These are phyloP conservation scores for Zosterops pallidus DNA, from an alignment of 2,113 vertebrate genomes.

Conservation along the genomic window DNA sequence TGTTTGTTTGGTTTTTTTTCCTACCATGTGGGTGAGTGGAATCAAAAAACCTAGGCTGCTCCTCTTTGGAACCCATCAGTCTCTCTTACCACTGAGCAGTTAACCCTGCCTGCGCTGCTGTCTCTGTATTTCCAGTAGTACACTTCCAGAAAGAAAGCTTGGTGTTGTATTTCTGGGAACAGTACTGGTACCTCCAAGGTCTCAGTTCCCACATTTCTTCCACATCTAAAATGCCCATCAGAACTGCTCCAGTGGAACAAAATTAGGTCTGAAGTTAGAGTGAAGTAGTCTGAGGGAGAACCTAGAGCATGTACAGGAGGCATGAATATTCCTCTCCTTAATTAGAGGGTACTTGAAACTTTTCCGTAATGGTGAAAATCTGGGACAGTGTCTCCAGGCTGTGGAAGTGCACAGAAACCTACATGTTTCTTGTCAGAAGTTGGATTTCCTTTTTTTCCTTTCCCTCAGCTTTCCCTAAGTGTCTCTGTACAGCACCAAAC, in stretches of 20 bases:
- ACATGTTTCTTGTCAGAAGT: not conserved
- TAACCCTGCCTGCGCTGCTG: not conserved
- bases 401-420: not conserved
- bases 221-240: not conserved
- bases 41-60: not conserved
- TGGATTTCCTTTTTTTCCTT: not conserved
- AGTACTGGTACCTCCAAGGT: not conserved
- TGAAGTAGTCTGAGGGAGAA: not conserved
- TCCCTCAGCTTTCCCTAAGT: not conserved
- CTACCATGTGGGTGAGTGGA: not conserved
- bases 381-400: not conserved
- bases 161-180: not conserved
- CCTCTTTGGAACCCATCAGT: not conserved
- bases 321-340: not conserved
- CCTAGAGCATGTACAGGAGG: not conserved
- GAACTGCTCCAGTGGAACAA: not conserved
- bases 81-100: not conserved
- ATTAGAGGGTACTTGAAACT: not conserved
- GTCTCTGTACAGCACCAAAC: not conserved
- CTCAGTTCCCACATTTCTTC: not conserved
- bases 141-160: not conserved
- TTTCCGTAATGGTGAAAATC: not conserved
- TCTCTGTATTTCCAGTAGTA: not conserved
- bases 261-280: not conserved
- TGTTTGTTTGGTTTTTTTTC: not conserved